phyloP scores from a whole-genome alignment of 2,797 vertebrate genomes.

The Pteropus rufus region DNA sequence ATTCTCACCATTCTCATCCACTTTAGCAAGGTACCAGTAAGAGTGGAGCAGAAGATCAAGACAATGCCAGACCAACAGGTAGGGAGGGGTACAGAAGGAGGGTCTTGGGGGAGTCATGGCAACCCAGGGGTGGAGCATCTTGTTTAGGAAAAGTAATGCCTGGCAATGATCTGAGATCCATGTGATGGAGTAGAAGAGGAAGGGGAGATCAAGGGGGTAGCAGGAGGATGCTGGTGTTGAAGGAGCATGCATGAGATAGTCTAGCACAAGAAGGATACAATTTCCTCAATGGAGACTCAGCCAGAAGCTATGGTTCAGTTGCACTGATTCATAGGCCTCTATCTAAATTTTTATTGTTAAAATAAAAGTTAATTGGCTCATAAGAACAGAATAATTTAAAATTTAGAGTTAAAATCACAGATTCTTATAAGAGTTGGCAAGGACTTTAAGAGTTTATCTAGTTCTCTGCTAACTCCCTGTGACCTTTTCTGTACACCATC shows the following conservation, averaged over 20 bases:
- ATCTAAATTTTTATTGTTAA: neutral
- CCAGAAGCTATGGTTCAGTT: neutral
- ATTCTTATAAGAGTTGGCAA: neutral
- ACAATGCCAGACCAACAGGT: neutral
- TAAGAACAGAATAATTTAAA: neutral
- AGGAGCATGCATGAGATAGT: neutral
- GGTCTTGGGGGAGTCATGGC: neutral
- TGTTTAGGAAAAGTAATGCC: neutral
- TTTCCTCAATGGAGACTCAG: neutral
- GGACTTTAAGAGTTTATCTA: neutral
- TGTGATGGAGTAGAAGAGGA: neutral
- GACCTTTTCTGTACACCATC: neutral
- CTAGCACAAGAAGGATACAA: neutral
- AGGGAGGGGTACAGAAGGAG: fast-evolving
- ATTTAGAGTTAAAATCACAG: neutral
- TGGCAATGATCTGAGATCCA: neutral
- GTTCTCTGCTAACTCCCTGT: neutral
- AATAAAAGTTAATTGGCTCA: neutral
- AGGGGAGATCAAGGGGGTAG: neutral
- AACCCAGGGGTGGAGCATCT: neutral
- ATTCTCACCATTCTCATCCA: neutral
- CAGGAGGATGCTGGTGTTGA: neutral
- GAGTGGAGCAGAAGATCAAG: neutral
- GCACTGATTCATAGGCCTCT: neutral
- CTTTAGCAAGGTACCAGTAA: neutral